Evolutionary conservation across 92 coral and sea anemone species (phyloP), one percentile per base, ranked within the genome.

Genomic region (Scolanthus callimorphus): DNA sequence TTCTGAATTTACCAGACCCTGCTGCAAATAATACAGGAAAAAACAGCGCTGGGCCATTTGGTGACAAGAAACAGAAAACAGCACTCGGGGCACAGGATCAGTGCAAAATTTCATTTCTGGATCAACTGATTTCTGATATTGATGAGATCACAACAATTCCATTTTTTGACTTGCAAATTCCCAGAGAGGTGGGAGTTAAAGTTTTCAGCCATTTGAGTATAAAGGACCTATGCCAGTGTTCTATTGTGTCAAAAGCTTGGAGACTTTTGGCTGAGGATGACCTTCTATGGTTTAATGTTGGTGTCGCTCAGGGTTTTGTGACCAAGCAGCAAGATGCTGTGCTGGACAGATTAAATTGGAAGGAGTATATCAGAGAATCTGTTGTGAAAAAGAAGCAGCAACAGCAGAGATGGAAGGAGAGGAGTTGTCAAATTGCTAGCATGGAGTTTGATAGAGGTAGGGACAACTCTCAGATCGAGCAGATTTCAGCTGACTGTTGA

Each of bases 391-490:
- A 78, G 43, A 69, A 82, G 38, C 72, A 49, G 43, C 53, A 86
- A 17, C 63, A 73, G 46, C 71, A 56, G 38, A 91, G 86, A 74
- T 91, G 97, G 97, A 88, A 78, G 55, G 97, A 91, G 57, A 79
- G 96, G 53, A 73, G 84, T 23, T 91, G 97, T 62, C 81, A 59
- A 43, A 60, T 88, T 20, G 69, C 73, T 48, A 61, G 63, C 6
- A 59, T 83, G 65, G 97, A 91, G 49, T 91, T 78, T 80, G 96
- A 88, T 73, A 83, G 95, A 74, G 97, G 97, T 91, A 45, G 51
- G 53, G 23, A 4, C 15, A 29, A 4, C 11, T 8, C 25, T 4
- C 12, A 13, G 11, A 53, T 27, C 24, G 11, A 13, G 11, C 0
- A 26, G 2, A 22, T 22, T 17, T 30, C 20, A 11, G 0, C 28